phyloP scores from a whole-genome alignment of 2,113 vertebrate genomes.

The Montifringilla adamsi region DNA sequence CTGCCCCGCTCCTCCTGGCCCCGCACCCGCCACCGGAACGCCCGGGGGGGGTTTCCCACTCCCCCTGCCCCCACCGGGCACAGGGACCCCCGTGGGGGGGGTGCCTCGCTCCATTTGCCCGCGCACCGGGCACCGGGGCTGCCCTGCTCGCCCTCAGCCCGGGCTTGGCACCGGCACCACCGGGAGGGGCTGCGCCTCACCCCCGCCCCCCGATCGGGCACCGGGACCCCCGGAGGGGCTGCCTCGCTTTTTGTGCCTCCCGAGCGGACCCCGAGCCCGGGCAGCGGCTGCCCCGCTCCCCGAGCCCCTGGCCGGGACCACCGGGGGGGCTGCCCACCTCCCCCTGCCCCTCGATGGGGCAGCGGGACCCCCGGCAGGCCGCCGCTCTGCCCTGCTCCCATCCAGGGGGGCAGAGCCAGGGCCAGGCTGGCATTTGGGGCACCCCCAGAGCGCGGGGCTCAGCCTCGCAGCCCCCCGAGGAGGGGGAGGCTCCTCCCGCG shows the following conservation, averaged over 20 bases:
- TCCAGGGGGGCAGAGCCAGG: too few relatives aligned
- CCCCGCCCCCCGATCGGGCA: neutral
- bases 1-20: too few relatives aligned
- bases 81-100: neutral
- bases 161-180: neutral
- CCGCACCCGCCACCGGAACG: too few relatives aligned
- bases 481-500: neutral
- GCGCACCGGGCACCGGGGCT: neutral
- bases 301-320: neutral
- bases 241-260: too few relatives aligned
- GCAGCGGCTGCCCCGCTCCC: too few relatives aligned
- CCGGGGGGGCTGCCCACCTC: neutral
- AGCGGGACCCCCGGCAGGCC: too few relatives aligned
- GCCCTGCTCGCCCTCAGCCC: neutral
- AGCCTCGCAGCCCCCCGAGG: accelerated
- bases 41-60: too few relatives aligned
- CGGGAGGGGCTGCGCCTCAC: neutral
- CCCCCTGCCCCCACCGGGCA: neutral
- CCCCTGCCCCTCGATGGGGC: neutral
- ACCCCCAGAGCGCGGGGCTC: neutral
- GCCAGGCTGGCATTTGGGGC: neutral
- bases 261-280: too few relatives aligned
- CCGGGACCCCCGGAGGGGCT: neutral
- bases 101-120: neutral
- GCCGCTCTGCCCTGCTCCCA: too few relatives aligned